Evolutionary conservation across 2,113 vertebrate species (phyloP).

Genomic region (Oryzias melastigma): DNA sequence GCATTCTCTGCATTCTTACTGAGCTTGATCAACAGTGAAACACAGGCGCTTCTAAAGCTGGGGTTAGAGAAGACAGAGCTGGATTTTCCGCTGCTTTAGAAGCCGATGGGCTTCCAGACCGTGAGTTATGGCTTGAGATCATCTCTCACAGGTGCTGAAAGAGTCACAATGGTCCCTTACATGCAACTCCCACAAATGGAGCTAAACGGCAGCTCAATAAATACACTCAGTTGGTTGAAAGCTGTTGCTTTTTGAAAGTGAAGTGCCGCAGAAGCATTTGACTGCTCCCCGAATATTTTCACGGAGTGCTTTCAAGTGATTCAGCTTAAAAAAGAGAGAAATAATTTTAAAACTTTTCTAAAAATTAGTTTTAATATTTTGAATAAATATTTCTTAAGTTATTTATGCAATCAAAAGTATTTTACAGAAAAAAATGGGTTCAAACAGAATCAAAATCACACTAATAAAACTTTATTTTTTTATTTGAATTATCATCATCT

Average conservation of each 20-base stretch:
- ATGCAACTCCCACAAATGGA: constrained; percentile 59
- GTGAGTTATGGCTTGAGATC: constrained; percentile 73
- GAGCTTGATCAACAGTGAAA: constrained; percentile 75
- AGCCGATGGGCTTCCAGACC: constrained; percentile 67
- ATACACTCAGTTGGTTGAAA: constrained; percentile 59
- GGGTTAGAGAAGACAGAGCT: constrained; percentile 71
- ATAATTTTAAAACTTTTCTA: constrained; percentile 13
- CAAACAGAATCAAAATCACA: too few relatives aligned
- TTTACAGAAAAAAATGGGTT: too few relatives aligned
- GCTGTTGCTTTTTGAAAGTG: constrained; percentile 59
- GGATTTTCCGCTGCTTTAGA: constrained; percentile 75
- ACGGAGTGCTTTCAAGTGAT: constrained; percentile 16
- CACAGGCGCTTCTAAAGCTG: constrained; percentile 67
- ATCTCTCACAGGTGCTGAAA: constrained; percentile 72
- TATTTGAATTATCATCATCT: neutral
- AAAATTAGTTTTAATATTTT: too few relatives aligned
- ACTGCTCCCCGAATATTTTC: constrained; percentile 31
- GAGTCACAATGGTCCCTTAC: constrained; percentile 68
- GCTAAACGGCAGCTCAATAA: constrained; percentile 62
- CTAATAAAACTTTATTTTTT: too few relatives aligned
- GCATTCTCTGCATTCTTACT: constrained; percentile 79
- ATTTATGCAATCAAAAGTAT: neutral
- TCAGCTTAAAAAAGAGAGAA: constrained; percentile 14
- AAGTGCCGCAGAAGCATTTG: constrained; percentile 50
- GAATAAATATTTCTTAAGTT: neutral